phyloP scores from a whole-genome alignment of 2,113 vertebrate genomes.

The Coregonus clupeaformis region DNA sequence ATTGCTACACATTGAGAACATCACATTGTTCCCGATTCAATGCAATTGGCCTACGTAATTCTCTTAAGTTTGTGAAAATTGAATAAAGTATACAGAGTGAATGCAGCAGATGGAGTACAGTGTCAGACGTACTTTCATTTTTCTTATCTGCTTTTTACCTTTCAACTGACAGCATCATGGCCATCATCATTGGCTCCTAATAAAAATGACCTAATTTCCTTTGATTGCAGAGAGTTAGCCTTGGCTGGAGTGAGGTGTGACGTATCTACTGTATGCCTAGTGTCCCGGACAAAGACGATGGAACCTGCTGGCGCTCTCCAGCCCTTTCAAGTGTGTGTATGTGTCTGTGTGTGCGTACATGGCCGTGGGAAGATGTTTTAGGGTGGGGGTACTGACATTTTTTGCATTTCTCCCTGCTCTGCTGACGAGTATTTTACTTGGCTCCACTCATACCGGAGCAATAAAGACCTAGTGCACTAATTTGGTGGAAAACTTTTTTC shows the following conservation, averaged over 20 bases:
- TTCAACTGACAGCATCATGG: conserved; percentile 54
- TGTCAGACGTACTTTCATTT: conserved; percentile 60
- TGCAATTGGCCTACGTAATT: conserved; percentile 2
- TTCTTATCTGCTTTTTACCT: conserved; percentile 43
- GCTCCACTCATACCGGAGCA: background rate
- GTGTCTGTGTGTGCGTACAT: conserved; percentile 4
- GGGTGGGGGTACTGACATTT: background rate
- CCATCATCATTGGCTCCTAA: conserved; percentile 67
- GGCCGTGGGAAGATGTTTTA: background rate
- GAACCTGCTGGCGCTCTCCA: conserved; percentile 21
- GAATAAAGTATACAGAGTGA: background rate
- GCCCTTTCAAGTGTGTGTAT: conserved; percentile 30
- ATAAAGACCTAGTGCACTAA: too few relatives aligned
- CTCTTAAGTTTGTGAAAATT: background rate
- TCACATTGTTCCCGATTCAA: background rate
- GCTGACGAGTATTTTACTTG: background rate
- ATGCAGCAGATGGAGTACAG: conserved; percentile 46
- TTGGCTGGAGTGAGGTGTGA: conserved; percentile 33
- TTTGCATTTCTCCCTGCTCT: background rate
- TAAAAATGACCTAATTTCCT: conserved; percentile 59
- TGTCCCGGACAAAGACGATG: conserved; percentile 46
- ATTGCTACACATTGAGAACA: too few relatives aligned
- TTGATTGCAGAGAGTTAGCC: conserved; percentile 50
- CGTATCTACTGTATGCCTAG: conserved; percentile 17
- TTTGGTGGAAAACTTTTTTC: too few relatives aligned